Evolutionary conservation across 2,113 vertebrate species (phyloP).

Genomic region (Dermatemys mawii): DNA sequence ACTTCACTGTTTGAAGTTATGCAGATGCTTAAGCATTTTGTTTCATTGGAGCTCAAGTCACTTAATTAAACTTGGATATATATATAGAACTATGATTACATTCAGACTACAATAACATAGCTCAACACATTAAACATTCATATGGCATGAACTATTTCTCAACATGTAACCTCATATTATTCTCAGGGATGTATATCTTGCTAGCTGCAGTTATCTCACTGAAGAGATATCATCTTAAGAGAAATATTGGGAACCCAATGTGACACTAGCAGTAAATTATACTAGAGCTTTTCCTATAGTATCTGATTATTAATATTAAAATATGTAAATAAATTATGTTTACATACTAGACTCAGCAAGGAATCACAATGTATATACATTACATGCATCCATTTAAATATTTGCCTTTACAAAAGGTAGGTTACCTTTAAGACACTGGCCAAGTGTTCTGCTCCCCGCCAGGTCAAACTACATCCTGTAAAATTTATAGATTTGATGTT

Average conservation of each 20-base stretch:
- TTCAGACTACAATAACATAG: neutral
- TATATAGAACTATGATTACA: neutral
- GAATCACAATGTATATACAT: neutral
- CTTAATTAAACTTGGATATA: neutral
- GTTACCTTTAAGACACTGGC: slow-evolving; percentile 93
- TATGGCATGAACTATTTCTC: neutral
- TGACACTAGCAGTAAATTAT: neutral
- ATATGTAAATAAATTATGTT: neutral
- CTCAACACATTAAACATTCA: neutral
- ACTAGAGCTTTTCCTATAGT: neutral
- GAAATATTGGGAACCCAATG: neutral
- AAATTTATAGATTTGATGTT: slow-evolving; percentile 90
- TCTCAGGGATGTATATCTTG: neutral
- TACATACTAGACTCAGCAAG: neutral
- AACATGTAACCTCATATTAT: neutral
- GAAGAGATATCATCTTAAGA: neutral
- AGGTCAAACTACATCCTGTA: slow-evolving; percentile 92
- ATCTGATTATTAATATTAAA: neutral
- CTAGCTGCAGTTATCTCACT: neutral
- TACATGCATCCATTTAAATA: neutral
- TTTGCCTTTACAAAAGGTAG: neutral
- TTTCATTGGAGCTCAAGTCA: neutral
- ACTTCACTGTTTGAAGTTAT: neutral
- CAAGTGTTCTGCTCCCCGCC: slow-evolving; percentile 92
- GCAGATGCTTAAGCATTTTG: neutral